Base-by-base conservation (phyloP, 2,113 vertebrate genomes). In the Amazona vittata region DNA sequence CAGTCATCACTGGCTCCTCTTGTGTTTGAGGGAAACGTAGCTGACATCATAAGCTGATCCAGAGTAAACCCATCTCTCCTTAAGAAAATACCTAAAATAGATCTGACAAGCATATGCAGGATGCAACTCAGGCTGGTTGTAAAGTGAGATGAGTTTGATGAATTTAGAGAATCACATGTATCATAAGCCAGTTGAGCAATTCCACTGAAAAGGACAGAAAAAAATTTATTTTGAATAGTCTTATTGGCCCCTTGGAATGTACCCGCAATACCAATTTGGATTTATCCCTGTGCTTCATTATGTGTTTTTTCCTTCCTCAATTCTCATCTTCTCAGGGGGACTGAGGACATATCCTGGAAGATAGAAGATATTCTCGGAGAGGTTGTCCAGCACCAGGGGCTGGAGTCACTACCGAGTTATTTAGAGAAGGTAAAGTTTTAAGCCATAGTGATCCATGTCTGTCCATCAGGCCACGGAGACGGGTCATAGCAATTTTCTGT, bases 371-470 rank as follows among this genome's bases (percentile, higher is more conserved):
- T 96, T 59, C 90, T 98, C 49, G 96, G 97, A 47, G 97, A 98
- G n/a, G 73, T 98, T 4, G 55, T 80, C 10, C 77, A 35, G 50
- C 94, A 96, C 57, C 95, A 77, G 35, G 95, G 93, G 6, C 76
- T n/a, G 1, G 43, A 93, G 43, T 80, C 89, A 11, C 92, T 98
- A 28, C 97, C 82, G 55, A 35, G 8, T 28, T 97, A 96, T 24
- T 84, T 98, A 68, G 83, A 93, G 71, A 97, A 98, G 98, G 98
- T 98, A 83, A 97, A 86, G 18, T 11, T 70, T 43, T 5, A 52
- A 49, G 11, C 6, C 26, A 10, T 33, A 7, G 9, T 9, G 19
- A 12, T 39, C 57, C 33, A 25, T 2, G 0, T 44, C 28, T 69
- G 26, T 5, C 55, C 55, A 37, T 29, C 14, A 33, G 33, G 22